Evolutionary conservation across 2,113 vertebrate species (phyloP).

Genomic region (Anser brachyrhynchus): DNA sequence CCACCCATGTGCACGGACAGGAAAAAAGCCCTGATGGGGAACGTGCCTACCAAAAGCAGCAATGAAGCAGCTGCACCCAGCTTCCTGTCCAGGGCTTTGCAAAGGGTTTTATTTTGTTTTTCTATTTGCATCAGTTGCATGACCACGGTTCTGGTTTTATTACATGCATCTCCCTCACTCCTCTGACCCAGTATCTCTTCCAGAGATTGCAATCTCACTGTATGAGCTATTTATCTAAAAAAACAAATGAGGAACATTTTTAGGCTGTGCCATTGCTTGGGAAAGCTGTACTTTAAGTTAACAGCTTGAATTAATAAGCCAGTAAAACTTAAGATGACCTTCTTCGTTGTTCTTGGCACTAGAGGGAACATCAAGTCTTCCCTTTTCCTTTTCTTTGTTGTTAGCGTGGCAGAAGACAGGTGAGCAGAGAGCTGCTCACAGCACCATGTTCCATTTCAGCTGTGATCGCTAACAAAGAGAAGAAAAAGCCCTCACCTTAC

Average conservation of each 20-base stretch:
- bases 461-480: neutral
- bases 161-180: neutral
- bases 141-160: neutral
- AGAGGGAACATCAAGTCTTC: neutral
- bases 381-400: neutral
- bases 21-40: neutral
- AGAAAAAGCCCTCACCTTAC: neutral
- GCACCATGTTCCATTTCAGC: constrained; percentile 21
- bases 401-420: neutral
- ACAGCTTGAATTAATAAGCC: constrained; percentile 34
- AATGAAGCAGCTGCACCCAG: rapidly evolving
- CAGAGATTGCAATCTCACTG: neutral
- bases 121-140: neutral
- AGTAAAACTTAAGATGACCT: constrained; percentile 46
- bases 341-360: neutral
- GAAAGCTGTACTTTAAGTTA: neutral
- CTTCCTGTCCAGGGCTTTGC: neutral
- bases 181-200: neutral
- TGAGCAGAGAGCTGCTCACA: neutral
- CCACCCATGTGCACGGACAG: rapidly evolving
- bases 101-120: neutral
- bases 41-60: neutral
- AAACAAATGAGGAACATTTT: constrained; percentile 38
- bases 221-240: constrained; percentile 14
- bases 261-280: neutral